Evolutionary conservation across 1,140 invertebrate genomes (phyloP).

Genomic region (Neuroterus valhalla): DNA sequence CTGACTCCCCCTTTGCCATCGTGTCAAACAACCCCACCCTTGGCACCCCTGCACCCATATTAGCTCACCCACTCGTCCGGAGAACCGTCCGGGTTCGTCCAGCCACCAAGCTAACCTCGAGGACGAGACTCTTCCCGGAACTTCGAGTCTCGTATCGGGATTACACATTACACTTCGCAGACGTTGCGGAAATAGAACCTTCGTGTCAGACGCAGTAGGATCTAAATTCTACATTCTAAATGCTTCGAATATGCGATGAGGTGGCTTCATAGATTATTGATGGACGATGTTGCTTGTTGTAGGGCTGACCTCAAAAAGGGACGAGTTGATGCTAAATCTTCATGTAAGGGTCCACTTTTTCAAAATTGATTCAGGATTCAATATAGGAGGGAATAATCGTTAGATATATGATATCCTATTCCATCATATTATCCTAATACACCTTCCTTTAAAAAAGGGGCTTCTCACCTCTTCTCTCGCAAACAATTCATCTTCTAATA

Average conservation of each 20-base stretch:
- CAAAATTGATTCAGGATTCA: no score
- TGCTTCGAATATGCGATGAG: slow-evolving; percentile 5
- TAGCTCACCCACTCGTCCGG: slow-evolving; percentile 50
- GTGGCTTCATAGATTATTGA: slow-evolving; percentile 27
- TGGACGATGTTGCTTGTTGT: background rate
- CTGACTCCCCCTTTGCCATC: slow-evolving; percentile 29
- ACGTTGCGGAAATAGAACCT: no score
- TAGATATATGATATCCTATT: no score
- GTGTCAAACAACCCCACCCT: slow-evolving; percentile 49
- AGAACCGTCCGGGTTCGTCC: slow-evolving; percentile 51
- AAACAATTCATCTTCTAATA: no score
- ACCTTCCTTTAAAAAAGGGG: no score
- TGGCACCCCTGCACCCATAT: slow-evolving; percentile 12
- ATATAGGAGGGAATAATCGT: no score
- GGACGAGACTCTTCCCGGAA: slow-evolving; percentile 49
- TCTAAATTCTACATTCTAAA: no score
- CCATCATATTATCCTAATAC: no score
- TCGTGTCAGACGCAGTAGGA: background rate
- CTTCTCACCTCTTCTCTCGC: no score
- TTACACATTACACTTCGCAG: background rate
- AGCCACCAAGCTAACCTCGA: slow-evolving; percentile 54
- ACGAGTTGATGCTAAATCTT: background rate
- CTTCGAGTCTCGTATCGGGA: slow-evolving; percentile 42
- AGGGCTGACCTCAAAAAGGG: background rate
- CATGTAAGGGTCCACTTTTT: no score